phyloP scores from a whole-genome alignment of 2,113 vertebrate species.

The Zootoca vivipara region DNA sequence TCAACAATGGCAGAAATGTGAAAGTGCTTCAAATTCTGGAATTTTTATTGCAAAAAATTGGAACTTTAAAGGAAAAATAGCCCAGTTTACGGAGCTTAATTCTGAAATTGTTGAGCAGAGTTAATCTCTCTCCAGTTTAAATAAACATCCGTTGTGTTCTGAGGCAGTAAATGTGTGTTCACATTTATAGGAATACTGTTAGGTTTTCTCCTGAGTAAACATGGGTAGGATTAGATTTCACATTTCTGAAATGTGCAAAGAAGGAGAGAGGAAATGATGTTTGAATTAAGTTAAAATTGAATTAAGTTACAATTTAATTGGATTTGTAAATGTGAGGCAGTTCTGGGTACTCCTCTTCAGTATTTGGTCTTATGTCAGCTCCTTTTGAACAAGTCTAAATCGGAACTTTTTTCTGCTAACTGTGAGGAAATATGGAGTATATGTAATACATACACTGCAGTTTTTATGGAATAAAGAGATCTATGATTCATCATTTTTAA shows the following conservation, averaged over 20 bases:
- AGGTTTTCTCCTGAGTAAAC: not conserved
- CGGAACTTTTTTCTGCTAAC: not conserved
- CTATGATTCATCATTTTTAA: not conserved
- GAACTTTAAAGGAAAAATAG: not conserved
- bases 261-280: not conserved
- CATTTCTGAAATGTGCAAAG: too few species aligned
- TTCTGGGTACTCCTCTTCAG: not conserved
- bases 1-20: too few species aligned
- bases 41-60: too few species aligned
- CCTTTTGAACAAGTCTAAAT: not conserved
- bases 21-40: too few species aligned
- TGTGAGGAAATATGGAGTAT: not conserved
- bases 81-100: not conserved
- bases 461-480: not conserved
- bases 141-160: not conserved
- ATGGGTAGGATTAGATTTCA: not conserved
- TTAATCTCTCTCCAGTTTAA: not conserved
- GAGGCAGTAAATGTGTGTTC: not conserved
- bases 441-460: not conserved
- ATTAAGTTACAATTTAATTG: not conserved
- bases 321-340: not conserved
- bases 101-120: not conserved
- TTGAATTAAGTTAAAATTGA: not conserved
- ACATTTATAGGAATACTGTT: not conserved
- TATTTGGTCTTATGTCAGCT: not conserved